These are phyloP conservation scores for Dendroctonus valens DNA, from an alignment of 1,140 invertebrate genomes.

Conservation along the genomic window DNA sequence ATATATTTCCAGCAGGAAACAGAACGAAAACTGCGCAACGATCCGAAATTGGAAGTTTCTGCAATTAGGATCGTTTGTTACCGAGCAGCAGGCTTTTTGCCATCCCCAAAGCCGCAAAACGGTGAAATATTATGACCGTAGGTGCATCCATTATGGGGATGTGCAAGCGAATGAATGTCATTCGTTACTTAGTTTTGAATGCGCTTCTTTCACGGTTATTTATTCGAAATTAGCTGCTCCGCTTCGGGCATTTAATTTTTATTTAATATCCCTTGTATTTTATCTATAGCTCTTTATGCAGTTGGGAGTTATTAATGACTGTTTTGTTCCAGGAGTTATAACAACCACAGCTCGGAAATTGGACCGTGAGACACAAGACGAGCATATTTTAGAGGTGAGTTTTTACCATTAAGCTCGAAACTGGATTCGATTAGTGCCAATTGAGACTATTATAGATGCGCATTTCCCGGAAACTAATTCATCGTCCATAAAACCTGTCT, in stretches of 20 bases:
- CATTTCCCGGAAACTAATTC: no score
- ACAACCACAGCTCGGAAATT: conserved; percentile 77
- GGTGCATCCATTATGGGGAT: conserved; percentile 15
- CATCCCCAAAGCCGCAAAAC: conserved; percentile 9
- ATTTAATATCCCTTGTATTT: no score
- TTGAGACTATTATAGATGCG: no score
- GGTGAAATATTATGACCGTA: conserved; percentile 17
- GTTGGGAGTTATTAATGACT: no score
- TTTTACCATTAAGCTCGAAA: background rate
- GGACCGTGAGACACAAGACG: conserved; percentile 79
- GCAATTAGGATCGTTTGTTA: conserved; percentile 11
- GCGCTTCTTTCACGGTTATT: background rate
- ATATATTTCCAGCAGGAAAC: background rate
- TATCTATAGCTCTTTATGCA: no score
- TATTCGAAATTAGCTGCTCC: no score
- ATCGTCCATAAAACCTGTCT: no score
- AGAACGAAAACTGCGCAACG: background rate
- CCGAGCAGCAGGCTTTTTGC: conserved; percentile 4
- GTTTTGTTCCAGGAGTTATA: conserved; percentile 69
- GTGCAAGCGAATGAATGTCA: conserved; percentile 15
- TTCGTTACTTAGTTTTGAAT: conserved; percentile 12
- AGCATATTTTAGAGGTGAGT: conserved; percentile 83
- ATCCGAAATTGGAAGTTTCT: background rate
- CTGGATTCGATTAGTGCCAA: no score
- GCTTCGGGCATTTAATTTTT: no score